Base-by-base conservation (phyloP, 2,888 invertebrate genomes). In the Ephialtes manifestator region DNA sequence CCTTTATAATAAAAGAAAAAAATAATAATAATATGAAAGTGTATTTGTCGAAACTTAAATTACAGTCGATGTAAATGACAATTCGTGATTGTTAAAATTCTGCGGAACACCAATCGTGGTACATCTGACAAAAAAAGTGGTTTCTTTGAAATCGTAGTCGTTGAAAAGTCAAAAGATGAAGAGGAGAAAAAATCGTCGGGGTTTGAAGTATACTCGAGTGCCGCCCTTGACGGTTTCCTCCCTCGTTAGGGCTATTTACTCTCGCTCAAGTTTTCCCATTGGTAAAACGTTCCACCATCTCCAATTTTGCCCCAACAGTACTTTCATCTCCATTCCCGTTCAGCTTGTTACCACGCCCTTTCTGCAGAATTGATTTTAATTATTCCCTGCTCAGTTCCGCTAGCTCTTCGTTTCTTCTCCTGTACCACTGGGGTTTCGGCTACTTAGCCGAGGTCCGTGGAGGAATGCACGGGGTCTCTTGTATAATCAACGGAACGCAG, bases 221-320 rank as follows among this genome's bases (percentile, higher is more conserved):
- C 84, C 86, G 86, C 87, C 87, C 89, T 88, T 89, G 65, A 65
- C 91, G 89, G 90, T 90, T 91, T 90, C 87, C 88, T 86, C 85
- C 89, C 91, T 92, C 91, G 91, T 92, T 92, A 92, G 87, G 85
- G 88, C 89, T 90, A 92, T 92, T 92, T 92, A 92, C 91, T 92
- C 89, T 88, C 87, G 86, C 88, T 87, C 87, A 65, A 74, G 75
- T 67, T 55, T 76, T 79, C 72, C 51, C 78, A 46, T 71, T 48
- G 72, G 63, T 20, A 43, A 78, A 76, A 58, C 74, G 46, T 75
- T 39, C 53, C 48, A 39, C 24, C 43, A 15, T 60, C 53, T 13
- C 13, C 60, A 20, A 28, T 71, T 35, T 63, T 31, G 60, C n/a
- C 28, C 71, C 43, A 70, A 79, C 80, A 46, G 58, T 67, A 79